Percentiles rank a stretch among this genome's conserved stretches.
Conservation (phyloP, 2,888 invertebrate genomes). For the Aspidiotus rigidus region DNA sequence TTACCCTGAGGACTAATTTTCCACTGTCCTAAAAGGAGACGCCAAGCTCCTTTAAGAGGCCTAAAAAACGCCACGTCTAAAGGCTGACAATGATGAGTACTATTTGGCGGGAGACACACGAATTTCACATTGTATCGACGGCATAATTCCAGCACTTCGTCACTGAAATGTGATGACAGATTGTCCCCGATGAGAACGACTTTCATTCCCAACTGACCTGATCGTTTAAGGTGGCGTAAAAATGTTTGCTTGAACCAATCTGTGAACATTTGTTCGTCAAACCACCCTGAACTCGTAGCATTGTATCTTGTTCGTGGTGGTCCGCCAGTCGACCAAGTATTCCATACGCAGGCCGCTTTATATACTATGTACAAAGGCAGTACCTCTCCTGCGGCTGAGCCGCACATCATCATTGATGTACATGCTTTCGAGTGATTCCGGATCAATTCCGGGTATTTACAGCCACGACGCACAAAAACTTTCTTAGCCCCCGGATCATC, state of each 20-base stretch:
- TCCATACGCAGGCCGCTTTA: neutral
- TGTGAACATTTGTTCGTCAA: neutral
- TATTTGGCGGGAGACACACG: slow-evolving; percentile 1
- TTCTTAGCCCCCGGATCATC: neutral
- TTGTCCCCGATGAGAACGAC: slow-evolving; percentile 1
- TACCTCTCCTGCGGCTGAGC: neutral
- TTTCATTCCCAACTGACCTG: neutral
- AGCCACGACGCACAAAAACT: neutral
- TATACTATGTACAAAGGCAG: neutral
- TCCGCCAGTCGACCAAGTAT: neutral
- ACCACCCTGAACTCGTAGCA: neutral
- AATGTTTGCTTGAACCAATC: neutral
- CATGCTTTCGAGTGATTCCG: neutral
- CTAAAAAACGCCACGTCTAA: neutral
- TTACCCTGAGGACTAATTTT: neutral
- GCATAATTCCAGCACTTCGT: neutral
- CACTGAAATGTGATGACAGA: neutral
- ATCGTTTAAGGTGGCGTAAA: neutral
- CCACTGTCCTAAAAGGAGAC: neutral
- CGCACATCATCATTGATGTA: slow-evolving; percentile 7
- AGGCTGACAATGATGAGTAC: neutral
- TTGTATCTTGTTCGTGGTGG: neutral
- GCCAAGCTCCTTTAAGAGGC: neutral
- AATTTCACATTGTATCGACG: slow-evolving; percentile 1
- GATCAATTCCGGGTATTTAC: neutral